Base-by-base conservation (phyloP, 1,140 invertebrate species). In the Diploscapter pachys region DNA sequence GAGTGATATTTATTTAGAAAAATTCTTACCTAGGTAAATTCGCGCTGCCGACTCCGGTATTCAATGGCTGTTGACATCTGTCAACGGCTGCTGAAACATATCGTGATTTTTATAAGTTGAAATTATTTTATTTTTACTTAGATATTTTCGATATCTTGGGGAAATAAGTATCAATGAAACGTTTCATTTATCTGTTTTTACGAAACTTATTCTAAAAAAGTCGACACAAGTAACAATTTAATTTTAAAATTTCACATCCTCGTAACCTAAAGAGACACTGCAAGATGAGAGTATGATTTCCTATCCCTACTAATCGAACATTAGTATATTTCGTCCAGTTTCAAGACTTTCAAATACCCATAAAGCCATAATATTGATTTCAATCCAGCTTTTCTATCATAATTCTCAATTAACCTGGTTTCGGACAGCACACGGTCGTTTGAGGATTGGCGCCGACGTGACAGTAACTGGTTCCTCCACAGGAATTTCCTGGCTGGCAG, bases 371-470 rank as follows among this genome's bases (percentile, higher is more conserved):
- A 76, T 63, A 8, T 53, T 3, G 31, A 11, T 8, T 50, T 72
- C 63, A 6, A 62, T 13, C n/a, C 8, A 5, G 53, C 78, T 48
- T 6, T 73, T 61, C 49, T 57, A 4, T 3, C 5, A 11, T 8
- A 9, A 11, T n/a, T 53, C 31, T 31, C 31, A 31, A 31, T 67
- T 68, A 62, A 83, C 81, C 64, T 76, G 81, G 83, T 70, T 82
- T 85, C 5, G 81, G 76, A 63, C 83, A 85, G 73, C 83, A 85
- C 5, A 85, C 80, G 4, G 83, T 86, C 1, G 83, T 83, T 48
- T 72, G 64, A 4, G 83, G 75, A 49, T 69, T 81, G 9, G 78
- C 81, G 2, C 83, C 83, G 6, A 86, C 78, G 59, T 85, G 83
- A 72, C 83, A 85, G 72, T 80, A 85, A 56, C 84, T 79, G 13